Conservation (phyloP, 2,888 invertebrate genomes). For the Drosophila neutralis region DNA sequence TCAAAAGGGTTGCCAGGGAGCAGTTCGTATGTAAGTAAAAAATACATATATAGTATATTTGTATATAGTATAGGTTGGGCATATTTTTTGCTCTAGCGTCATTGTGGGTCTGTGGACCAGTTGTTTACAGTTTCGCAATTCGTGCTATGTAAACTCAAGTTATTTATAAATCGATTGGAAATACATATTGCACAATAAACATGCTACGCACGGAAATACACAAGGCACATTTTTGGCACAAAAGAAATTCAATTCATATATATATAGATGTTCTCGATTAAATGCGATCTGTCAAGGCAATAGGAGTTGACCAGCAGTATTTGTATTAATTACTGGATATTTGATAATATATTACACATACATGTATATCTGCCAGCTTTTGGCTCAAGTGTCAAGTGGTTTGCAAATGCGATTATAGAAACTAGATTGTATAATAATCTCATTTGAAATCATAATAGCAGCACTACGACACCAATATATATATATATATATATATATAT, state of each 20-base stretch:
- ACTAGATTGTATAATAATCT: background rate
- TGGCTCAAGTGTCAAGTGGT: conserved; percentile 19
- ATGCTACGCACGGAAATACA: conserved; percentile 18
- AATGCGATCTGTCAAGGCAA: conserved; percentile 27
- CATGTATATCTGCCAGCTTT: background rate
- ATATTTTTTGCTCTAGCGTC: conserved; percentile 34
- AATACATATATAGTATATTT: background rate
- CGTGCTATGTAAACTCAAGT: conserved; percentile 62
- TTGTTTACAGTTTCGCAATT: conserved; percentile 62
- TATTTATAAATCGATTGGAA: conserved; percentile 64
- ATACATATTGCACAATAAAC: conserved; percentile 56
- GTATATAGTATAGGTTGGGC: background rate
- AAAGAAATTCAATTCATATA: background rate
- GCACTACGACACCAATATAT: background rate
- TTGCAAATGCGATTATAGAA: background rate
- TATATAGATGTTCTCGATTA: conserved; percentile 5
- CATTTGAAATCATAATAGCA: too few species aligned
- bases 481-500: background rate
- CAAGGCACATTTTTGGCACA: conserved; percentile 20
- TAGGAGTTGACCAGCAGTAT: conserved; percentile 19
- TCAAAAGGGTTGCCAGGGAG: conserved; percentile 30
- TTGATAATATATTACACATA: conserved; percentile 24
- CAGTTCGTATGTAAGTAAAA: conserved; percentile 16
- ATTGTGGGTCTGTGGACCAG: conserved; percentile 28
- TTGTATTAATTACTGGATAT: conserved; percentile 28